Evolutionary conservation across 1,140 invertebrate genomes (phyloP), one percentile per base, ranked within the genome.

Genomic region (Steinernema feltiae): DNA sequence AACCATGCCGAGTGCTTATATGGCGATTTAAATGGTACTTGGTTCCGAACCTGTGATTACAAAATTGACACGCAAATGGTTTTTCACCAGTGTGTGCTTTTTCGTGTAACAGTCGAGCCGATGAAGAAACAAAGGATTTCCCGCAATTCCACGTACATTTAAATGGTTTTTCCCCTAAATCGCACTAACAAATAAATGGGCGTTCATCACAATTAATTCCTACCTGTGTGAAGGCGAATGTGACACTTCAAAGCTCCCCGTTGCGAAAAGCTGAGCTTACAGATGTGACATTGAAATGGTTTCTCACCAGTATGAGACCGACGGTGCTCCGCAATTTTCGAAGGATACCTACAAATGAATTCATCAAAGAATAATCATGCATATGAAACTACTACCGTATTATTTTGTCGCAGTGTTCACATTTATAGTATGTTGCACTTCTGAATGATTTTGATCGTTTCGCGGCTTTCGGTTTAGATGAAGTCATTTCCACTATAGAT

Each of bases 11-110:
- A 35, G 74, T 79, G 27, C 24, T 53, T 30, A 76, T 72, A 48
- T 78, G 77, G 1, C 72, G 24, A 35, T 41, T 72, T 1, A 78
- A 63, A 1, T 71, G 46, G 0, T 73, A 72, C 24, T 53, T 53
- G 29, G 48, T 76, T 2, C 74, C 31, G 12, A 78, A 24, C 0
- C 3, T 17, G 15, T 72, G 21, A 29, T 75, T 75, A 48, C 77
- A 78, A 18, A 71, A 46, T n/a, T 41, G 35, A 35, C 78, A 79
- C 24, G 29, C 24, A 24, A 32, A 79, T 30, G 72, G 76, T 41
- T 79, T 79, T 46, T 78, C 76, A 18, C 78, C 78, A 0, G 76
- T 78, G 35, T 79, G 78, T 1, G 78, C 74, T 24, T 73, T 32
- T 12, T 77, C 71, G 35, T 79, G 78, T 3, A 63, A 21, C 3